Conservation (phyloP, 2,888 invertebrate genomes). For the Pherbina coryleti region DNA sequence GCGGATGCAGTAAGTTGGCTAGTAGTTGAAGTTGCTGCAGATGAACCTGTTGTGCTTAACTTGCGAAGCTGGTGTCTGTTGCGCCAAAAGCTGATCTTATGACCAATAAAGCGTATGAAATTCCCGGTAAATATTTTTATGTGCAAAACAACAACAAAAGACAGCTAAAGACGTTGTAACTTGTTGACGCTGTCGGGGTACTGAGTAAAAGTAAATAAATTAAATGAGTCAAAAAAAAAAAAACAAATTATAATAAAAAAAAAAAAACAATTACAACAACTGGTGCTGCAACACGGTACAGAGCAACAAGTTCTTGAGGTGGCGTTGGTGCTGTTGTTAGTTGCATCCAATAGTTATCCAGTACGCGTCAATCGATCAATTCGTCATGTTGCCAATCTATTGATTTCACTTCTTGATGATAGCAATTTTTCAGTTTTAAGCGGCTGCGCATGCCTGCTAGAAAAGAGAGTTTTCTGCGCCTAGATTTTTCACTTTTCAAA, state of each 20-base stretch:
- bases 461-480: neutral
- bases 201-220: no score
- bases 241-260: no score
- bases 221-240: neutral
- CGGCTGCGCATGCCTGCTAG: neutral
- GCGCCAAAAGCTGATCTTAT: neutral
- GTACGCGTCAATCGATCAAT: neutral
- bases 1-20: slow-evolving; percentile 30
- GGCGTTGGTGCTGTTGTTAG: neutral
- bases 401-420: slow-evolving; percentile 32
- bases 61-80: neutral
- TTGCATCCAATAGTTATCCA: neutral
- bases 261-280: neutral
- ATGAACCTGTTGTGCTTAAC: neutral
- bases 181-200: no score
- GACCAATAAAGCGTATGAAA: neutral
- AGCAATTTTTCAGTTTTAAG: slow-evolving; percentile 8
- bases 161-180: neutral
- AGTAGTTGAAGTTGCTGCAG: slow-evolving; percentile 1
- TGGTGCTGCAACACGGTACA: neutral
- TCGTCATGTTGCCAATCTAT: slow-evolving; percentile 12
- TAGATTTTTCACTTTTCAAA: slow-evolving; percentile 33
- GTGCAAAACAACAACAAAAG: neutral
- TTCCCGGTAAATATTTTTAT: slow-evolving; percentile 7
- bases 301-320: neutral